Conservation (phyloP, 2,113 vertebrate species). For the Anolis sagrei region DNA sequence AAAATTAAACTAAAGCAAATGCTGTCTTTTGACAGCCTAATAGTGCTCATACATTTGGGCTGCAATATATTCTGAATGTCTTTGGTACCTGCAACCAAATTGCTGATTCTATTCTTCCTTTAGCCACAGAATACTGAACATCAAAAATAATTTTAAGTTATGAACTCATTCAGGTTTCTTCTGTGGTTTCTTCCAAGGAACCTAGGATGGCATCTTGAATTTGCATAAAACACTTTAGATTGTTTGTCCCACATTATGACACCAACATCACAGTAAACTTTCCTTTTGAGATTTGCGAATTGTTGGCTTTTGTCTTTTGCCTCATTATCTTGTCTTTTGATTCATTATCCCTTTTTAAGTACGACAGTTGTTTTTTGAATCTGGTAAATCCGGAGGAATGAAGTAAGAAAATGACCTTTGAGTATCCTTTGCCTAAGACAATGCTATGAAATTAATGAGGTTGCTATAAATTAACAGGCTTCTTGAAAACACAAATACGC, state of each 20-base stretch:
- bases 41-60: neutral
- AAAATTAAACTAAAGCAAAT: slow-evolving; percentile 49
- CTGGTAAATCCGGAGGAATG: neutral
- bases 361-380: neutral
- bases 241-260: neutral
- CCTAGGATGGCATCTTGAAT: too few species aligned
- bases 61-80: neutral
- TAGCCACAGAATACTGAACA: neutral
- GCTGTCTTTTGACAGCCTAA: neutral
- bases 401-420: too few species aligned
- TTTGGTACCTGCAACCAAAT: neutral
- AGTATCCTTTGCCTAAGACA: too few species aligned
- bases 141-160: too few species aligned
- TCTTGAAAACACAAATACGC: too few species aligned
- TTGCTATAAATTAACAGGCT: too few species aligned
- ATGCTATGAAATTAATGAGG: too few species aligned
- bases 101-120: neutral
- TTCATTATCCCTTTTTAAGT: neutral
- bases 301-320: neutral
- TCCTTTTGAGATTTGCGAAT: neutral
- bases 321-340: neutral
- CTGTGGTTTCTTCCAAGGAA: neutral
- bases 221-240: too few species aligned
- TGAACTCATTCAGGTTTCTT: neutral
- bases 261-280: neutral